Base-by-base conservation (phyloP, 1,140 invertebrate genomes). In the Musca domestica region DNA sequence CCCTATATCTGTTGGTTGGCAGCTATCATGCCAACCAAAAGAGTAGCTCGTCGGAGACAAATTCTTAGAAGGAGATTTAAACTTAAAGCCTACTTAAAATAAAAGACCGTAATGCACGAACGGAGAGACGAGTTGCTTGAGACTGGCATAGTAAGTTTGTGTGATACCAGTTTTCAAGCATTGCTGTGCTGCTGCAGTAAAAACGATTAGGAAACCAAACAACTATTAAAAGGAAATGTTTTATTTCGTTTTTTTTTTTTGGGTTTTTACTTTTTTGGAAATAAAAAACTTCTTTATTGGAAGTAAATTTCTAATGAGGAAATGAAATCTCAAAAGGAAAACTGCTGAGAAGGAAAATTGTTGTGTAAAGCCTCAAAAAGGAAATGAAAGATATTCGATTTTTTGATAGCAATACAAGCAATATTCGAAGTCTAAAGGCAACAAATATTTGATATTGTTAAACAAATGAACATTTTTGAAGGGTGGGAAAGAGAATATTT, bases 141-240 rank as follows among this genome's bases (percentile, higher is more conserved):
- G 9, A 30, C 3, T 4, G 34, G 6, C 6, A 7, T 9, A 3
- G 3, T 30, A 12, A 41, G 34, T 41, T 41, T 41, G 34, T 41
- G 5, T 41, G 34, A 10, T 41, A 41, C 5, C 12, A 12, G 34
- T 41, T 9, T 10, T 41, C 2, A 41, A 41, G 10, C 5, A 12
- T 10, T 2, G 2, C 2, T 12, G 2, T 41, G 34, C 34, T 41
- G 34, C 10, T 41, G 27, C 22, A 56, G 34, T 6, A 61, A 34
- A 34, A 61, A 41, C 56, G 56, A 34, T 61, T 61, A 61, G 56
- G 56, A 61, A 61, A 61, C 56, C 56, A 61, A 61, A 61, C 30
- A 41, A 61, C 56, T 61, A 61, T 61, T 61, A 34, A 61, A 61
- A 61, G 56, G 27, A 58, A 61, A 20, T 34, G 27, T 34, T 34